Conservation (phyloP, 92 coral and sea anemone genomes). For the Siderastrea radians region DNA sequence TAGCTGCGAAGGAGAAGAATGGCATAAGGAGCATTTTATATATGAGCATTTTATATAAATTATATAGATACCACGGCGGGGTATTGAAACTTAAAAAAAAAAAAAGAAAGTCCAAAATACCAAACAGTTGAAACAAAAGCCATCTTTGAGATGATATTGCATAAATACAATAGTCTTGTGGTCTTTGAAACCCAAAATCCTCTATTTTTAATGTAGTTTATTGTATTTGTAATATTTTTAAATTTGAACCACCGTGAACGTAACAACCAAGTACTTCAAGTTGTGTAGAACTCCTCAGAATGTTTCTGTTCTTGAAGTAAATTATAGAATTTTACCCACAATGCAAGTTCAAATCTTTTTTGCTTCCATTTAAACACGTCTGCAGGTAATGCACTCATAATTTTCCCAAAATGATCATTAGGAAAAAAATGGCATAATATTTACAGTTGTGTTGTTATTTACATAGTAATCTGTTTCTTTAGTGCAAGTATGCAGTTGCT, state of each 20-base stretch:
- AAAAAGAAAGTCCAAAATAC: neutral
- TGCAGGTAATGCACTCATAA: neutral
- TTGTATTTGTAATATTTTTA: neutral
- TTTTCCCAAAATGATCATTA: neutral
- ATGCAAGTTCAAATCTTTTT: no score
- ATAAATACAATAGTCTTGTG: constrained; percentile 6
- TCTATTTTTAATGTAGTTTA: constrained; percentile 10
- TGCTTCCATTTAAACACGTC: no score
- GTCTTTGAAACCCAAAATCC: neutral
- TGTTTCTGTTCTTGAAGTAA: neutral
- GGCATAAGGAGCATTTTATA: neutral
- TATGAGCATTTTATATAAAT: neutral
- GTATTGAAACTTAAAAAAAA: no score
- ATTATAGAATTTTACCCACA: neutral
- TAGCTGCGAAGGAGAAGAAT: no score
- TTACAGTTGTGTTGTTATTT: constrained; percentile 18
- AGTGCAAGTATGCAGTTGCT: neutral
- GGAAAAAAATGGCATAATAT: neutral
- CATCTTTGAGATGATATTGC: constrained; percentile 21
- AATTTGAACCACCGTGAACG: neutral
- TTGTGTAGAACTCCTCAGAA: neutral
- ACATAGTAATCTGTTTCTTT: neutral
- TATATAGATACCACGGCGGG: no score
- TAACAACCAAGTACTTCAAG: neutral
- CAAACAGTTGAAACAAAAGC: neutral